Evolutionary conservation across 2,113 vertebrate species (phyloP).

Genomic region (Motacilla tschutschensis): DNA sequence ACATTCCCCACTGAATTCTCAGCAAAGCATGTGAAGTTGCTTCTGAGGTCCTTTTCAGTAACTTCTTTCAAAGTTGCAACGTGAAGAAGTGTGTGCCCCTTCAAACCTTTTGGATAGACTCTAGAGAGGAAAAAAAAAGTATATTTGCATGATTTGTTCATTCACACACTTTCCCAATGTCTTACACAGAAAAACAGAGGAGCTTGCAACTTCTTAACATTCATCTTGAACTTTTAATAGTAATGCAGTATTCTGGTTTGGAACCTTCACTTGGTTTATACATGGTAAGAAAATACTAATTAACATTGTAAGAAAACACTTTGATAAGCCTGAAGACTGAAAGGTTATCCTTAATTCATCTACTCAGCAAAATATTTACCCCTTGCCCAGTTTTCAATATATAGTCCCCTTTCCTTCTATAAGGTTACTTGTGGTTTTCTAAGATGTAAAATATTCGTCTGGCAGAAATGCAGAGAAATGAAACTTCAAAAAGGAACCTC

Average conservation of each 20-base stretch:
- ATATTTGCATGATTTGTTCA: not conserved
- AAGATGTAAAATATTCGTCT: not conserved
- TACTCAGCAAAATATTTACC: not conserved
- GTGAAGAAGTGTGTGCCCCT: slow-evolving; percentile 8
- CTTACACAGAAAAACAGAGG: not conserved
- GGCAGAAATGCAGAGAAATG: not conserved
- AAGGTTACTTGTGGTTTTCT: not conserved
- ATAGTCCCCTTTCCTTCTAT: not conserved
- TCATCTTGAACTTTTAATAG: not conserved
- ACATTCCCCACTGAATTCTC: slow-evolving; percentile 76
- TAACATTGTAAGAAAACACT: not conserved
- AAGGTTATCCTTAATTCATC: not conserved
- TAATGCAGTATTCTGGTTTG: not conserved
- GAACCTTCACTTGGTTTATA: not conserved
- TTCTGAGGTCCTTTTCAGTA: slow-evolving; percentile 67
- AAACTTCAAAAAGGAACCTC: not conserved
- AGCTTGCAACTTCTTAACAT: not conserved
- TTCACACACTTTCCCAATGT: not conserved
- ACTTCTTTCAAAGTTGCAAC: slow-evolving; percentile 68
- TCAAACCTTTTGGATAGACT: not conserved
- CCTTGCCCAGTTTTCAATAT: not conserved
- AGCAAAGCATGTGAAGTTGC: slow-evolving; percentile 78
- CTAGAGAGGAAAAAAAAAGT: not conserved
- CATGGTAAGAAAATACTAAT: not conserved
- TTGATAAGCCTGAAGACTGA: not conserved